Percentiles rank a stretch among this genome's conserved stretches.
phyloP scores from a whole-genome alignment of 2,888 invertebrate species.

The Apamea sordens region DNA sequence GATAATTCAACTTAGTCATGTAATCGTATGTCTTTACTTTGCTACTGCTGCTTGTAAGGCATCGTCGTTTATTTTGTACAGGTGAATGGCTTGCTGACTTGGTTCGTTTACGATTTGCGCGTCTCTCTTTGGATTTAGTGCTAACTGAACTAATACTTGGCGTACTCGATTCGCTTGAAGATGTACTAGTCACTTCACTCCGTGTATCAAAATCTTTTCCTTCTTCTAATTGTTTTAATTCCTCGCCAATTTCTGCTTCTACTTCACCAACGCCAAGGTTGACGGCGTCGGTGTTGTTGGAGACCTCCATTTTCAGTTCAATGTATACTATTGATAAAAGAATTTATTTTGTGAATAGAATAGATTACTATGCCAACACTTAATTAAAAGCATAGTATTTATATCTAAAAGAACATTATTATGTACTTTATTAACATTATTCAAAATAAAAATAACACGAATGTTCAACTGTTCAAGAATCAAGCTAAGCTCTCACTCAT shows the following conservation, averaged over 20 bases:
- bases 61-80: conserved; percentile 82
- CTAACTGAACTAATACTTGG: conserved; percentile 95
- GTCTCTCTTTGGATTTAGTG: conserved; percentile 91
- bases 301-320: conserved; percentile 86
- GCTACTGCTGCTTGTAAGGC: conserved; percentile 77
- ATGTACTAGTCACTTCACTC: conserved; percentile 96
- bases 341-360: conserved; percentile 26
- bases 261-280: conserved; percentile 92
- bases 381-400: conserved; percentile 43
- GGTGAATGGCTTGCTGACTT: conserved; percentile 86
- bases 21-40: conserved; percentile 94
- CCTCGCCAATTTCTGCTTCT: conserved; percentile 94
- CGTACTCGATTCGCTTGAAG: conserved; percentile 93
- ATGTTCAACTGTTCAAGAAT: conserved; percentile 30
- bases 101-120: conserved; percentile 90
- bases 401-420: conserved; percentile 23
- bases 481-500: conserved; percentile 2
- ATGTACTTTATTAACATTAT: conserved; percentile 24
- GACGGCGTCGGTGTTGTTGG: conserved; percentile 91
- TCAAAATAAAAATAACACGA: conserved; percentile 57
- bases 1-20: conserved; percentile 96
- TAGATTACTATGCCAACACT: conserved; percentile 30
- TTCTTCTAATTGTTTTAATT: conserved; percentile 94
- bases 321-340: conserved; percentile 39
- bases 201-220: conserved; percentile 94